Percentiles rank a stretch among this genome's conserved stretches.
Conservation (phyloP, 2,113 vertebrate species). For the Ophthalmolycus amberensis region DNA sequence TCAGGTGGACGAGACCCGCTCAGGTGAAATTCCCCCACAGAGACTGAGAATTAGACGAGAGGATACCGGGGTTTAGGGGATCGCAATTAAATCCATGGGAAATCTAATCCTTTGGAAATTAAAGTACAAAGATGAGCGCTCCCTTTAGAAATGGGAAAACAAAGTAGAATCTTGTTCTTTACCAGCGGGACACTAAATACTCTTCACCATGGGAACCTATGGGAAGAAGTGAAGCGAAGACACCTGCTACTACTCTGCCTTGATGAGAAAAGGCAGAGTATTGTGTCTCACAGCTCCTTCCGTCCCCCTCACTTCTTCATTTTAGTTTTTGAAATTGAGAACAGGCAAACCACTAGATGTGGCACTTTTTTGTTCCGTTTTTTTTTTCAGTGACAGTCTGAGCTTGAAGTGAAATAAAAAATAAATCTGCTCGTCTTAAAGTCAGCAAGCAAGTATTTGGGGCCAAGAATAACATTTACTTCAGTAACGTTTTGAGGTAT, state of each 20-base stretch:
- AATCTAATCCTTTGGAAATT: conserved; percentile 67
- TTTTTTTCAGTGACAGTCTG: background rate
- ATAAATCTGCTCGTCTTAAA: background rate
- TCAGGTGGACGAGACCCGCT: conserved; percentile 49
- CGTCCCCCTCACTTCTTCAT: background rate
- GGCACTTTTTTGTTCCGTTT: background rate
- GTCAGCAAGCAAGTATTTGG: background rate
- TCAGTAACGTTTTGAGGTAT: too few species aligned
- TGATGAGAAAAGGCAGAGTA: conserved; percentile 8
- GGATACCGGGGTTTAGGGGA: conserved; percentile 35
- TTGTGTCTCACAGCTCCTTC: conserved; percentile 7
- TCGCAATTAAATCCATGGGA: conserved; percentile 56
- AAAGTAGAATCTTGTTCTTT: conserved; percentile 42
- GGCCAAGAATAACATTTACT: background rate
- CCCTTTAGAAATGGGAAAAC: conserved; percentile 47
- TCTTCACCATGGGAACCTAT: conserved; percentile 27
- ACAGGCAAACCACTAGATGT: background rate
- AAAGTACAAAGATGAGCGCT: conserved; percentile 48
- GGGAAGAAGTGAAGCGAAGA: conserved; percentile 9
- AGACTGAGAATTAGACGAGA: conserved; percentile 36
- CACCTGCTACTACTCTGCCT: background rate
- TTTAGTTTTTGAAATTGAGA: conserved; percentile 25
- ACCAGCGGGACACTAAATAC: conserved; percentile 35
- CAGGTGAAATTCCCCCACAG: conserved; percentile 48
- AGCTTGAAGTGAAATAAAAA: conserved; percentile 6